Conservation (phyloP, 1,140 invertebrate species). For the Hylyphantes graminicola region DNA sequence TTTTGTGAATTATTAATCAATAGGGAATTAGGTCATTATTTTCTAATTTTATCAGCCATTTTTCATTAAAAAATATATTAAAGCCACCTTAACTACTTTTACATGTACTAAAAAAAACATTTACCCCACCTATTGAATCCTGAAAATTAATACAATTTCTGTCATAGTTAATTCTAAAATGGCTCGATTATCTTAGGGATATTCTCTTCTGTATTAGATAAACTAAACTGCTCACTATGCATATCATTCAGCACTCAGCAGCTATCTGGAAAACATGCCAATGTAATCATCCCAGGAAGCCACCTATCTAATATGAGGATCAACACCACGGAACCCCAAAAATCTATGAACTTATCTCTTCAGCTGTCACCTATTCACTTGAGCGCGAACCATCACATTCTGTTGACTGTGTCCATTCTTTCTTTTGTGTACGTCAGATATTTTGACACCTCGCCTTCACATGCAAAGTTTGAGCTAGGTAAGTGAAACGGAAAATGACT, state of each 20-base stretch:
- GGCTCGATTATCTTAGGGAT: background rate
- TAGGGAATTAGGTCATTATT: too few species aligned
- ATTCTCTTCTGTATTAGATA: background rate
- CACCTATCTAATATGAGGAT: background rate
- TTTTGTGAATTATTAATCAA: too few species aligned
- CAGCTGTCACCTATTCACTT: conserved; percentile 16
- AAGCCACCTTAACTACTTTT: too few species aligned
- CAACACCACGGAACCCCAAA: background rate
- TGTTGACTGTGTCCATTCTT: conserved; percentile 6
- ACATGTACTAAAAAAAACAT: too few species aligned
- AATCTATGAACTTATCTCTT: conserved; percentile 27
- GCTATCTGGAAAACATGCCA: background rate
- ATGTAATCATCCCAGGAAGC: background rate
- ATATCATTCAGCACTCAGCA: background rate
- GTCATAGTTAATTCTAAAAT: background rate
- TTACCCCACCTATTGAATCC: too few species aligned
- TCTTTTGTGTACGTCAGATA: conserved; percentile 3
- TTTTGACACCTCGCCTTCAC: conserved; percentile 29
- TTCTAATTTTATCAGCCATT: too few species aligned
- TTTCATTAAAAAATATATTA: too few species aligned
- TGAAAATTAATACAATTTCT: too few species aligned
- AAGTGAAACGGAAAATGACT: conserved; percentile 24
- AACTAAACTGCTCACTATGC: background rate
- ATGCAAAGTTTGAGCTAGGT: conserved; percentile 12
- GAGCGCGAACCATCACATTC: background rate